Evolutionary conservation across 2,888 invertebrate genomes (phyloP), one percentile per base, ranked within the genome.

Genomic region (Coelopa pilipes): DNA sequence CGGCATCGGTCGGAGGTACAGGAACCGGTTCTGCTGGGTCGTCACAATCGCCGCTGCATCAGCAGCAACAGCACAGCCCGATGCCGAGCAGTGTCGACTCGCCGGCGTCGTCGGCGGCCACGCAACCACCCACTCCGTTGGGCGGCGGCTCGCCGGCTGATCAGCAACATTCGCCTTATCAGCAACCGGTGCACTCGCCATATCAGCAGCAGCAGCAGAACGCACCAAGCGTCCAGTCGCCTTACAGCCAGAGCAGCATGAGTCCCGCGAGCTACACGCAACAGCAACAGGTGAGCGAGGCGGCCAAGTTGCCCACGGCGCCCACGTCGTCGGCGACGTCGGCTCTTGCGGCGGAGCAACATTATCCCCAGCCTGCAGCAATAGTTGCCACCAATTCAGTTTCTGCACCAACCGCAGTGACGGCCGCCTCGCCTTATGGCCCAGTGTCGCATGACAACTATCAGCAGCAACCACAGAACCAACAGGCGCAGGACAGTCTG

Each of bases 141-240:
- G 86, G 71, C 1, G 71, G 24, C 45, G 65, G 63, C 21, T 85
- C 85, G 0, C 85, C 85, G 1, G 73, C 71, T 10, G 84, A 89
- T 21, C 89, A 89, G 67, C 86, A 88, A 65, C 84, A 87, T 75
- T 89, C 86, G 72, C 89, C 89, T 46, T 87, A 88, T 74, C 86
- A 87, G 74, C 87, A 87, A 82, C 90, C 88, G 77, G 89, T 84
- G 78, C 80, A 82, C 70, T 87, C 88, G 57, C 89, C 89, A 62
- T 90, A 89, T 79, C 86, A 89, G 79, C 86, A 86, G 76, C 50
- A 46, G 13, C 78, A 72, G 65, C 80, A 76, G 66, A 80, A 72
- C n/a, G 21, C 79, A 19, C 17, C 78, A 24, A 78, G 76, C 60
- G 71, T 79, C 5, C 79, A 77, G 19, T 77, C 81, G 75, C 78